phyloP scores from a whole-genome alignment of 2,113 vertebrate genomes.

The Phylloscopus trochiloides region DNA sequence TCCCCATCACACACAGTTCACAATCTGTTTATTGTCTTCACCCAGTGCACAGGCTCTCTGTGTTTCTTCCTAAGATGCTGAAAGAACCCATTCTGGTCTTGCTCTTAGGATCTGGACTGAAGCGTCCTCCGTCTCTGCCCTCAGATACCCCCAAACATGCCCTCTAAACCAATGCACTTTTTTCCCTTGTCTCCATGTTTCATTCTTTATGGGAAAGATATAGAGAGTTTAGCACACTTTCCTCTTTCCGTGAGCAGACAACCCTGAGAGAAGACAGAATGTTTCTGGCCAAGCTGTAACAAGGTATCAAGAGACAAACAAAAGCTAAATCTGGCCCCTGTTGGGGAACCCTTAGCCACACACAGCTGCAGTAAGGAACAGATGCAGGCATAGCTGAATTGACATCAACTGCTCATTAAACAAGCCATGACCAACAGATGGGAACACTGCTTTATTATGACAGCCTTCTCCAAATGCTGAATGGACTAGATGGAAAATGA shows the following conservation, averaged over 20 bases:
- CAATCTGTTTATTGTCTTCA: neutral
- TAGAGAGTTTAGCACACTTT: neutral
- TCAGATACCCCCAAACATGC: neutral
- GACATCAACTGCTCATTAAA: conserved; percentile 12
- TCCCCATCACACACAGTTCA: neutral
- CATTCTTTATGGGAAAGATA: neutral
- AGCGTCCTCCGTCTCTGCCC: neutral
- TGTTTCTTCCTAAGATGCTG: neutral
- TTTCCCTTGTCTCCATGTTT: neutral
- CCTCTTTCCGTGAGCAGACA: neutral
- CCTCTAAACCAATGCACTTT: neutral
- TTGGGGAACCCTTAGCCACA: neutral
- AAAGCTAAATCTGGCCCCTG: neutral
- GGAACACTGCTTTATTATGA: conserved; percentile 8
- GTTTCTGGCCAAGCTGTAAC: neutral
- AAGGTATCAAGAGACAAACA: neutral
- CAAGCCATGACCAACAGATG: conserved; percentile 36
- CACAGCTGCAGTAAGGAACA: conserved; percentile 27
- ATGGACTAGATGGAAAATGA: neutral
- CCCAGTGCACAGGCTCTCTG: neutral
- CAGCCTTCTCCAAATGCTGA: conserved; percentile 6
- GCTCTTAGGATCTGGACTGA: neutral
- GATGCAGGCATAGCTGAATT: neutral
- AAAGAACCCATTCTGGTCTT: neutral
- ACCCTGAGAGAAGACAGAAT: neutral